Conservation (phyloP, 1,140 invertebrate genomes). For the Maniola jurtina region DNA sequence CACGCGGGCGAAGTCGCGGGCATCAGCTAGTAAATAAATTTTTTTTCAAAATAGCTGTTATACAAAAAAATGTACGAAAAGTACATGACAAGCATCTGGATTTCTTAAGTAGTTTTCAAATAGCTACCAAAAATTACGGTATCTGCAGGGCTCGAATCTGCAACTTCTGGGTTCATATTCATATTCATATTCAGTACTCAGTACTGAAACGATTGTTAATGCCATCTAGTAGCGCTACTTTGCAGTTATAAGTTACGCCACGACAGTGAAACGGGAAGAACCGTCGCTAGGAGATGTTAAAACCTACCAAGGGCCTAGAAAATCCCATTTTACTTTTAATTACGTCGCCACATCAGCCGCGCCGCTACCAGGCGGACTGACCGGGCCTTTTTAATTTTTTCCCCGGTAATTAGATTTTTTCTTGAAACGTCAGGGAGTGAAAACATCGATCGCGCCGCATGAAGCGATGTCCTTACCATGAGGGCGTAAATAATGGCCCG, state of each 20-base stretch:
- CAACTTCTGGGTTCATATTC: background rate
- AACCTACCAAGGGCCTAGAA: constrained; percentile 39
- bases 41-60: too few species aligned
- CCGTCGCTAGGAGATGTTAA: constrained; percentile 19
- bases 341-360: constrained; percentile 37
- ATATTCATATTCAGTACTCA: too few species aligned
- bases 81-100: too few species aligned
- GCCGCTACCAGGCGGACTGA: constrained; percentile 36
- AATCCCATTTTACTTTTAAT: constrained; percentile 52
- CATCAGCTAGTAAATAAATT: too few species aligned
- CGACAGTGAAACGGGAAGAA: constrained; percentile 25
- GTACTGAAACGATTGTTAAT: too few species aligned
- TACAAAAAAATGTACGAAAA: too few species aligned
- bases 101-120: too few species aligned
- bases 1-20: too few species aligned
- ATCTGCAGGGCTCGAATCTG: too few species aligned
- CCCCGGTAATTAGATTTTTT: constrained; percentile 60
- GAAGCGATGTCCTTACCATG: constrained; percentile 9
- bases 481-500: constrained; percentile 8
- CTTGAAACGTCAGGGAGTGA: constrained; percentile 37
- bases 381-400: constrained; percentile 52
- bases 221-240: too few species aligned
- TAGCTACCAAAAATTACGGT: too few species aligned
- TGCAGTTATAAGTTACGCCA: background rate
- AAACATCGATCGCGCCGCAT: constrained; percentile 23